These are phyloP conservation scores for Xiphophorus hellerii DNA, from an alignment of 2,113 vertebrate genomes.

Conservation along the genomic window DNA sequence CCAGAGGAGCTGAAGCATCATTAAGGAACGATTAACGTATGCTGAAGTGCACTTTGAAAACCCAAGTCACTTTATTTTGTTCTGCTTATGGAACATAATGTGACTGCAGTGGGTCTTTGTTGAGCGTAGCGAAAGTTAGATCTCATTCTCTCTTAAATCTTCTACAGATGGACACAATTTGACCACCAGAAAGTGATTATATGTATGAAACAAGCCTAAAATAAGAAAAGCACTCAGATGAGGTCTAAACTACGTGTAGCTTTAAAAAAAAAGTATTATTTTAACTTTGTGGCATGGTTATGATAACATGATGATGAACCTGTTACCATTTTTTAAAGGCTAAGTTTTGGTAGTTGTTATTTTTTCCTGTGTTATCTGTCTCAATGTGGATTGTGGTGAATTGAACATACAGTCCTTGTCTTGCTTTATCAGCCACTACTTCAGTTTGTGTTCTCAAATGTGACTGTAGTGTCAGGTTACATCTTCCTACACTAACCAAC, in stretches of 20 bases:
- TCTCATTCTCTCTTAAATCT: not conserved
- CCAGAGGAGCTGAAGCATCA: slow-evolving; percentile 55
- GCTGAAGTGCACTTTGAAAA: slow-evolving; percentile 41
- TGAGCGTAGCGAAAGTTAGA: slow-evolving; percentile 7
- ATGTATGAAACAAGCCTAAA: not conserved
- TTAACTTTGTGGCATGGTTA: too few relatives aligned
- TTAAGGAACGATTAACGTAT: slow-evolving; percentile 58
- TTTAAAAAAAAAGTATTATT: too few relatives aligned
- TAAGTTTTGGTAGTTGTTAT: too few relatives aligned
- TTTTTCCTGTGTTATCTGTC: too few relatives aligned
- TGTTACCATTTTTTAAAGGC: too few relatives aligned
- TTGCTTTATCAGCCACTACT: too few relatives aligned
- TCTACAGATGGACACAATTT: not conserved
- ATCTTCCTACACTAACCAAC: too few relatives aligned
- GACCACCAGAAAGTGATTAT: not conserved
- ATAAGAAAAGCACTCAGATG: not conserved
- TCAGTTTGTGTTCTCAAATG: too few relatives aligned
- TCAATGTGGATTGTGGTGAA: too few relatives aligned
- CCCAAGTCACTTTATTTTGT: slow-evolving; percentile 35
- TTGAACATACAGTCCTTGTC: too few relatives aligned
- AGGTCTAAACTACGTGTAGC: not conserved
- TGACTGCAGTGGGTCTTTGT: not conserved
- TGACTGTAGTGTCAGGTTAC: too few relatives aligned
- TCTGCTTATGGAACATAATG: slow-evolving; percentile 33
- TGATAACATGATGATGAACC: too few relatives aligned